Conservation (phyloP, 2,113 vertebrate genomes). For the Antechinus stuartii region DNA sequence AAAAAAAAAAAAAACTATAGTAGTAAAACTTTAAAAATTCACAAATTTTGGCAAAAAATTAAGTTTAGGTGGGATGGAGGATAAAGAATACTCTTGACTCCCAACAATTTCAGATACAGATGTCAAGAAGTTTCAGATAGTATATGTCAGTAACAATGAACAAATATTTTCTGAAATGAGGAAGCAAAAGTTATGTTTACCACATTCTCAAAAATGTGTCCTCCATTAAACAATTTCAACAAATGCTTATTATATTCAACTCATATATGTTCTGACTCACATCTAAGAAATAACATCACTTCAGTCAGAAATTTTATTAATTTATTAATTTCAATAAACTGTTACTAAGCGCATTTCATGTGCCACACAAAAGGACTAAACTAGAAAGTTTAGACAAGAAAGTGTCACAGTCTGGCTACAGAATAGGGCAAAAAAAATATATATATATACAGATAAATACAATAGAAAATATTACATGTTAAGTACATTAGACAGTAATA, state of each 20-base stretch:
- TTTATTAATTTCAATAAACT: not conserved
- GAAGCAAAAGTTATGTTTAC: too few species aligned
- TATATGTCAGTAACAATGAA: rapidly evolving
- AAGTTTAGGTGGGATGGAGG: not conserved
- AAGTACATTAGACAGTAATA: not conserved
- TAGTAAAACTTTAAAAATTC: not conserved
- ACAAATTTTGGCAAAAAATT: not conserved
- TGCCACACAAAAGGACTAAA: not conserved
- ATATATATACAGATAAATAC: not conserved
- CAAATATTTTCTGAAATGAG: rapidly evolving
- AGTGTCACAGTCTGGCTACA: not conserved
- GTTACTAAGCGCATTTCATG: not conserved
- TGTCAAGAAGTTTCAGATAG: not conserved
- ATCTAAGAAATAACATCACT: not conserved
- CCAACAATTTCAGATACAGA: not conserved
- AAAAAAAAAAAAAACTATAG: not conserved
- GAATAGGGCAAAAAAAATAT: not conserved
- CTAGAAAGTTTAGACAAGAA: not conserved
- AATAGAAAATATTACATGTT: not conserved
- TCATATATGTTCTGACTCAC: not conserved
- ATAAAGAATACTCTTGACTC: not conserved
- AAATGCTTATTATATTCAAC: not conserved
- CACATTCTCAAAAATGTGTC: not conserved
- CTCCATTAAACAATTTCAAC: not conserved
- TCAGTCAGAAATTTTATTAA: not conserved